Evolutionary conservation across 2,797 vertebrate genomes (phyloP), one percentile per base, ranked within the genome.

Genomic region (Meda fulgida): DNA sequence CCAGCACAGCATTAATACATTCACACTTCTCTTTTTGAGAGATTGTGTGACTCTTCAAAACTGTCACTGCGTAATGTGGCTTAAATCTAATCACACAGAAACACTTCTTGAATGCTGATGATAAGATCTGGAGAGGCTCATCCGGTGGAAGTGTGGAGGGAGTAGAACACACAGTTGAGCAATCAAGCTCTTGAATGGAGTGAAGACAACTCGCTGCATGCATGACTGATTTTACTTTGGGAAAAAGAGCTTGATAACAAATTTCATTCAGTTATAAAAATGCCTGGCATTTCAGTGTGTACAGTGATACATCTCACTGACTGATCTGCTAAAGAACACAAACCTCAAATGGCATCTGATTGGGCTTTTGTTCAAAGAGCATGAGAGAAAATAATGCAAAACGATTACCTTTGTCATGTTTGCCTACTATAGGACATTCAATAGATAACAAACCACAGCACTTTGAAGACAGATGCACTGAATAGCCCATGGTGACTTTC

Each of bases 371-470:
- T 81, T 90, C 40, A 43, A 55, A 53, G 29, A 48, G 63, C n/a
- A 16, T 88, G 23, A 40, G 66, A 84, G 63, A 91, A 81, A 86
- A 71, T 83, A 81, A 89, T 77, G 88, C 48, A 89, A 83, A 90
- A 70, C 85, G 90, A 90, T 89, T 89, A 80, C 69, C 73, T 26
- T 77, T 86, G 88, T 84, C 81, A 84, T 88, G 84, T 90, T 91
- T 80, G 63, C 82, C 63, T 76, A 63, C 89, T 84, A 88, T 91
- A 89, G 89, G 88, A 51, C 70, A 85, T 66, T 89, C 80, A 87
- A 89, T 71, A 67, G 78, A 3, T 7, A 87, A 82, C 85, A 91
- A 91, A 91, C 91, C 87, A 85, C 85, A 85, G 88, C 89, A 84
- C 81, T 89, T 85, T 86, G 87, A 85, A 66, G 84, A 88, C 69